A percentile compares a stretch with the other conserved stretches of the same genome.
These are phyloP conservation scores for Bombus superbus DNA, from an alignment of 1,140 invertebrate genomes.

Conservation along the genomic window DNA sequence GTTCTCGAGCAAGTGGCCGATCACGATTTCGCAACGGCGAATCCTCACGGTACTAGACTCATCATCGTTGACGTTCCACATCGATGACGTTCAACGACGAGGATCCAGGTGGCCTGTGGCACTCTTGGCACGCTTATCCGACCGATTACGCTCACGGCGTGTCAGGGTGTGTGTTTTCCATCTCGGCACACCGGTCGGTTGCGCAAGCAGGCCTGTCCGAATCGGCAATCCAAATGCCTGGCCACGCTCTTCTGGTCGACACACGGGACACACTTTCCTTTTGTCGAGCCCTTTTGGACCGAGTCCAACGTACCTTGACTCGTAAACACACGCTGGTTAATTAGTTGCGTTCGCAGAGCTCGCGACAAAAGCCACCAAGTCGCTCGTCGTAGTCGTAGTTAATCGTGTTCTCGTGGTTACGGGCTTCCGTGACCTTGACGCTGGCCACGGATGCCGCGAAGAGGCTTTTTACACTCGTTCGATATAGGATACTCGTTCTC, in stretches of 20 bases:
- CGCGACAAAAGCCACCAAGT: background rate
- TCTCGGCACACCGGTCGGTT: background rate
- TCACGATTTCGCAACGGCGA: background rate
- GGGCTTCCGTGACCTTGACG: constrained; percentile 44
- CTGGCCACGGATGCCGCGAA: constrained; percentile 5
- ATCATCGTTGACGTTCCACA: constrained; percentile 40
- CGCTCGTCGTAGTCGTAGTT: constrained; percentile 22
- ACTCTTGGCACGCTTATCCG: constrained; percentile 53
- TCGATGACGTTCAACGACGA: constrained; percentile 38
- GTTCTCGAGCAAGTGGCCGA: background rate
- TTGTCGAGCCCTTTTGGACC: constrained; percentile 29
- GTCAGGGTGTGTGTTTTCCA: constrained; percentile 33
- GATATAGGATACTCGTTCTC: background rate
- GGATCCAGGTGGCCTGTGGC: constrained; percentile 53
- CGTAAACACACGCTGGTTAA: constrained; percentile 43
- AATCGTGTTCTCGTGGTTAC: constrained; percentile 47
- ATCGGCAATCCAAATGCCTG: constrained; percentile 29
- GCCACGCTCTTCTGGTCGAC: background rate
- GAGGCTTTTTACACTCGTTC: constrained; percentile 8
- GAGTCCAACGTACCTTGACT: constrained; percentile 47
- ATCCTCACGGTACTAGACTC: constrained; percentile 10
- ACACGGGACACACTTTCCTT: constrained; percentile 40
- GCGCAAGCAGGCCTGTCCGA: constrained; percentile 30
- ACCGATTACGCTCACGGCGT: constrained; percentile 14
- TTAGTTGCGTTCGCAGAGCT: constrained; percentile 30